Base-by-base conservation (phyloP, 2,888 invertebrate genomes). In the Parascotia fuliginaria region DNA sequence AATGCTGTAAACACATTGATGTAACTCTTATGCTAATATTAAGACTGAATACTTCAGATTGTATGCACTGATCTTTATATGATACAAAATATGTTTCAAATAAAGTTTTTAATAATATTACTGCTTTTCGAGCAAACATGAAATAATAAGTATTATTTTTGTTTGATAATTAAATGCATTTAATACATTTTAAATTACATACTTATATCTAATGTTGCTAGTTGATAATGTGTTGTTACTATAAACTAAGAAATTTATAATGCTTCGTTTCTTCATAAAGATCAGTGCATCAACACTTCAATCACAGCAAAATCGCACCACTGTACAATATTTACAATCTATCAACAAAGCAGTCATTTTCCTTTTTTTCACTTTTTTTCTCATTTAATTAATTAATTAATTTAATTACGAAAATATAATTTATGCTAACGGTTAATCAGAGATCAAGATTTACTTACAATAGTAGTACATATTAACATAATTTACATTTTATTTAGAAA, bases 401-500 rank as follows among this genome's bases (percentile, higher is more conserved):
- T 69, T 70, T 78, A 76, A 79, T 85, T 89, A 89, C 67, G 86
- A 89, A 89, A 89, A 89, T 89, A 89, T 87, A 87, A 85, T 88
- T 82, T 84, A 85, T 81, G 82, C 77, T 83, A 86, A 80, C 60
- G 74, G 79, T 85, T 79, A 83, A 73, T 78, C 68, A 68, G 89
- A 89, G 89, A 89, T 89, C 89, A 87, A 83, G 81, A 77, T 75
- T 80, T 76, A 78, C 77, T 81, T 81, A 79, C 70, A 77, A 70
- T 71, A 73, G 66, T 65, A 47, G 27, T 70, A 59, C 52, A 48
- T 65, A 69, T 67, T 65, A 73, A 75, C 71, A 72, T 72, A 73
- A 67, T 73, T 63, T 66, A 68, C 64, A 65, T 48, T 66, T 64
- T 60, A 55, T 65, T 57, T 62, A 62, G 66, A 66, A 54, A 54